These are phyloP conservation scores for Cybosia mesomella DNA, from an alignment of 2,888 invertebrate genomes.

Conservation along the genomic window DNA sequence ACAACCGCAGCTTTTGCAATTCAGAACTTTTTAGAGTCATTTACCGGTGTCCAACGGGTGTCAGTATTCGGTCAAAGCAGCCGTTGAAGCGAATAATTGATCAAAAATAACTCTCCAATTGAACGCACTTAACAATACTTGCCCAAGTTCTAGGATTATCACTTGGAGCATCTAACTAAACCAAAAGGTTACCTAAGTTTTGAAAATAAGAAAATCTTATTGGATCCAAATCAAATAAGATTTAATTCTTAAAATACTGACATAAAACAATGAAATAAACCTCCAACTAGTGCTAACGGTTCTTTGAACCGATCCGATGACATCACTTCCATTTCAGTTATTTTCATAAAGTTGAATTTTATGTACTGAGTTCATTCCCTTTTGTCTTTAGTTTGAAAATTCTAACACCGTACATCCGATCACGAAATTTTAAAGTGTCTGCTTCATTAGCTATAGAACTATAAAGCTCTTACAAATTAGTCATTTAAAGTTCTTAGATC, in stretches of 20 bases:
- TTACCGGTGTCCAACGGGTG: constrained; percentile 57
- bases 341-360: constrained; percentile 22
- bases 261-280: constrained; percentile 1
- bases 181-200: constrained; percentile 15
- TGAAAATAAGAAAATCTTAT: background rate
- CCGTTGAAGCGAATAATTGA: constrained; percentile 75
- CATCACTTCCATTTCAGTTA: constrained; percentile 19
- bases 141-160: constrained; percentile 24
- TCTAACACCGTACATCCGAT: constrained; percentile 3
- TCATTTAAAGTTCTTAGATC: constrained; percentile 19
- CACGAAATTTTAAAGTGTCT: constrained; percentile 9
- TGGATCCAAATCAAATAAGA: background rate
- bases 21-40: constrained; percentile 43
- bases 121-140: constrained; percentile 57
- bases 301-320: constrained; percentile 15
- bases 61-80: constrained; percentile 60
- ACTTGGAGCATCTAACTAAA: constrained; percentile 29
- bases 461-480: constrained; percentile 21
- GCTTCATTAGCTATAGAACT: constrained; percentile 15
- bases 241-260: background rate
- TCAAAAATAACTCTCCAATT: constrained; percentile 63
- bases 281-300: constrained; percentile 15
- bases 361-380: constrained; percentile 28
- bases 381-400: constrained; percentile 9
- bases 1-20: constrained; percentile 44